phyloP scores from a whole-genome alignment of 2,113 vertebrate genomes.

The Lota lota region DNA sequence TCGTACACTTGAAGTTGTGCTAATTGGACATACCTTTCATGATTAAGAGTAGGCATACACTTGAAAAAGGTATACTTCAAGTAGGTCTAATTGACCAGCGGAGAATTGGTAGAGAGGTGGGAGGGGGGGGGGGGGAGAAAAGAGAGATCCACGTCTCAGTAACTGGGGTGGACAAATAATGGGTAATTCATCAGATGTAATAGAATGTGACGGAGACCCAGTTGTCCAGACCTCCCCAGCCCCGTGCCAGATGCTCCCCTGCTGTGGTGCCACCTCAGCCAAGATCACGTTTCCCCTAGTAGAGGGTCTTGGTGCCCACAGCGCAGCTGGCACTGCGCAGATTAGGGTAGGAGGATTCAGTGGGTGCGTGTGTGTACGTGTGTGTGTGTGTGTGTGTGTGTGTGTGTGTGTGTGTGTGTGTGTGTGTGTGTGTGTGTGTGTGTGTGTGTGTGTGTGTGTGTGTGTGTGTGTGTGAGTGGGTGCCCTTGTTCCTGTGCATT shows the following conservation, averaged over 20 bases:
- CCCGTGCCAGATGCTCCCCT: constrained; percentile 66
- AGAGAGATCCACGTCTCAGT: too few relatives aligned
- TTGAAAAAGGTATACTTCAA: neutral
- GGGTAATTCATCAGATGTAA: constrained; percentile 46
- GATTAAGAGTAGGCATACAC: neutral
- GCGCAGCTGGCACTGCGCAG: constrained; percentile 56
- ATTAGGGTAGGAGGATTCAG: neutral
- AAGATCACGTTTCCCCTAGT: constrained; percentile 59
- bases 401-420: neutral
- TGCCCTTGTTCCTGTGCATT: too few relatives aligned
- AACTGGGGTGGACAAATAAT: constrained; percentile 2
- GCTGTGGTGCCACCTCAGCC: constrained; percentile 43
- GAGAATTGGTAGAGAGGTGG: too few relatives aligned
- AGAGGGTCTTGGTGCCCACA: constrained; percentile 39
- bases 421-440: neutral
- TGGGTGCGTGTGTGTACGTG: neutral
- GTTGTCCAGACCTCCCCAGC: constrained; percentile 48
- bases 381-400: constrained; percentile 2
- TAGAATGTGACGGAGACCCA: constrained; percentile 55
- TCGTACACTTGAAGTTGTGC: neutral
- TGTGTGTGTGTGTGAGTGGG: neutral
- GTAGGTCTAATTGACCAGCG: neutral
- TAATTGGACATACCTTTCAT: too few relatives aligned
- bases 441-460: neutral
- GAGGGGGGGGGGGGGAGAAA: neutral